A percentile compares a stretch with the other conserved stretches of the same genome.
These are phyloP conservation scores for Mareca strepera DNA, from an alignment of 2,797 vertebrate species.

Conservation along the genomic window DNA sequence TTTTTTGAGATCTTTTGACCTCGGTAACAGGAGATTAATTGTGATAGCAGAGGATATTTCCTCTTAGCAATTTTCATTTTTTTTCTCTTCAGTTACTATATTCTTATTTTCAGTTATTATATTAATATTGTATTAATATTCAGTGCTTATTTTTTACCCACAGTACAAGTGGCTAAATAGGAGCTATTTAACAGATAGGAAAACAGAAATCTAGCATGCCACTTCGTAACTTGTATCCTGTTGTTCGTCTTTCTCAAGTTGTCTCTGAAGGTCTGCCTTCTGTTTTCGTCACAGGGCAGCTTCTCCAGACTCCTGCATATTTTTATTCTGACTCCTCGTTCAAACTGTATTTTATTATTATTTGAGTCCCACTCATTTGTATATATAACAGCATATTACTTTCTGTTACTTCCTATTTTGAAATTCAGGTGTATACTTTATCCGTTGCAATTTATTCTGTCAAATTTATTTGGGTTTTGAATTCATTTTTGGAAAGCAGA, in stretches of 20 bases:
- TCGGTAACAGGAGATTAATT: neutral
- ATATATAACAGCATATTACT: neutral
- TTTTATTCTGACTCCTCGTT: neutral
- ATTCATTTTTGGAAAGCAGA: neutral
- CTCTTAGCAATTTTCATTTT: neutral
- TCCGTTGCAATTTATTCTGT: neutral
- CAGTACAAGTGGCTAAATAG: neutral
- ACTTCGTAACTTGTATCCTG: fast-evolving
- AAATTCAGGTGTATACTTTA: fast-evolving
- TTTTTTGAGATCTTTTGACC: neutral
- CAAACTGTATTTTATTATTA: too few relatives aligned
- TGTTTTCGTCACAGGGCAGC: neutral
- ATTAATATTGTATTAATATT: neutral
- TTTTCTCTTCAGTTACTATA: neutral
- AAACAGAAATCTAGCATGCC: neutral
- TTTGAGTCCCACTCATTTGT: neutral
- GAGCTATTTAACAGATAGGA: neutral
- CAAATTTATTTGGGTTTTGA: neutral
- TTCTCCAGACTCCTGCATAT: neutral
- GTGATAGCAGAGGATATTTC: neutral
- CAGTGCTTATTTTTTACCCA: neutral
- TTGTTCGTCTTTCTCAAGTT: fast-evolving
- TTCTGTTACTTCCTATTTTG: fast-evolving
- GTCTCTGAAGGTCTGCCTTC: neutral
- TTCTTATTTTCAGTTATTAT: too few relatives aligned